Base-by-base conservation (phyloP, 2,113 vertebrate genomes). In the Columba livia region DNA sequence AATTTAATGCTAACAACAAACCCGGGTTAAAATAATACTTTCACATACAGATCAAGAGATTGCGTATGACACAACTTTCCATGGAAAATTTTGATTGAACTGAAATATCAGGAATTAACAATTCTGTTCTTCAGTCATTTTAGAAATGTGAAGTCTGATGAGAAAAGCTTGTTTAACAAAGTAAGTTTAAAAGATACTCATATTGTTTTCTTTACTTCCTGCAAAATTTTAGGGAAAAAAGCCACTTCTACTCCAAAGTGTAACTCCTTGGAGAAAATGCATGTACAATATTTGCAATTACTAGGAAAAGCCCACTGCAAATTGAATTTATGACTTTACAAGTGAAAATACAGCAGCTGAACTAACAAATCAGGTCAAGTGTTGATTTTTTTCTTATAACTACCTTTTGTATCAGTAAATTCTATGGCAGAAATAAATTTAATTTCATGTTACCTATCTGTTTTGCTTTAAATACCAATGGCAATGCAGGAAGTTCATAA, bases 291-390 rank as follows among this genome's bases (percentile, higher is more conserved):
- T 48, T 44, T 65, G 36, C 38, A 44, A 89, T 72, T 85, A 73
- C 40, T 7, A 75, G 19, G 51, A 69, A 57, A 82, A 36, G 24
- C 13, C 36, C 67, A 48, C 23, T 74, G 48, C 36, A 89, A 86
- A 84, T n/a, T 93, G 67, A 83, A 96, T 85, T 94, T 94, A 71
- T 87, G 38, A 85, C 83, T 96, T 96, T 67, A 67, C 31, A 87
- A 57, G 44, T 81, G 60, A 85, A 93, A 90, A 94, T 57, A 65
- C n/a, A 91, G 79, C 72, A 89, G 88, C 69, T 87, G 36, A 89
- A 88, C 62, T 69, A 64, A 92, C 79, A 84, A 96, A 89, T 91
- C 50, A 40, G 51, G 72, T 60, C 83, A 53, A 53, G 25, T 28
- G 42, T 58, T 73, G 36, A 50, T 31, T 85, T 15, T 74, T 84